A percentile compares a stretch with the other conserved stretches of the same genome.
Evolutionary conservation across 2,888 invertebrate genomes (phyloP).

Genomic region (Drosophila trichaetosa): DNA sequence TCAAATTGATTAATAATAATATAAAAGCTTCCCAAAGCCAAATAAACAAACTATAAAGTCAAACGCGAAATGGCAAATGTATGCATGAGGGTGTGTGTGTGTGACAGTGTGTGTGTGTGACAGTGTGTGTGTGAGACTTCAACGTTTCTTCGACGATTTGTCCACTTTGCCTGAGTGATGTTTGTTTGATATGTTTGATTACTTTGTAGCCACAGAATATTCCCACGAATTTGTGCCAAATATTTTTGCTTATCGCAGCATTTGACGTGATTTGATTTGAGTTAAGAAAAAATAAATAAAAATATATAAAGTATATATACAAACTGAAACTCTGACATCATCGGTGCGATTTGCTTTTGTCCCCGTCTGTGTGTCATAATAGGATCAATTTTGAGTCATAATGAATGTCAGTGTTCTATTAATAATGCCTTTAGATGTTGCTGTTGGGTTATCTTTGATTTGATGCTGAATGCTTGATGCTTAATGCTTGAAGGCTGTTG

Average conservation of each 20-base stretch:
- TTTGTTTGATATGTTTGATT: slow-evolving; percentile 78
- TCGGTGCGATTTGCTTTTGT: slow-evolving; percentile 38
- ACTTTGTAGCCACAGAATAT: slow-evolving; percentile 68
- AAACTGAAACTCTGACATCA: slow-evolving; percentile 76
- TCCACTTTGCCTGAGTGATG: slow-evolving; percentile 75
- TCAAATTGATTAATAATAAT: slow-evolving; percentile 81
- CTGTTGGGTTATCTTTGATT: slow-evolving; percentile 70
- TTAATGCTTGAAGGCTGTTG: slow-evolving; percentile 22
- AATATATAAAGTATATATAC: slow-evolving; percentile 21
- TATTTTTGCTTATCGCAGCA: slow-evolving; percentile 71
- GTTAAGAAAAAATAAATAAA: slow-evolving; percentile 14
- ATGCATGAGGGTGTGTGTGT: background rate
- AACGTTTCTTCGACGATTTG: slow-evolving; percentile 56
- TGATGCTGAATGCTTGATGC: slow-evolving; percentile 45
- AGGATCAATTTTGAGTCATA: slow-evolving; percentile 75
- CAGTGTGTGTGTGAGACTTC: slow-evolving; percentile 3
- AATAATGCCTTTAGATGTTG: slow-evolving; percentile 59
- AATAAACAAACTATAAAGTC: slow-evolving; percentile 65
- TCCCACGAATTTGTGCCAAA: slow-evolving; percentile 64
- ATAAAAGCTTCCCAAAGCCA: slow-evolving; percentile 60
- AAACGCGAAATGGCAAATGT: slow-evolving; percentile 37
- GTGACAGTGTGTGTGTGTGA: background rate
- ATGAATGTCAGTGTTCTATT: slow-evolving; percentile 68
- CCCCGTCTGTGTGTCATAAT: slow-evolving; percentile 54
- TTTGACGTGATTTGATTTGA: slow-evolving; percentile 75